phyloP scores from a whole-genome alignment of 2,888 invertebrate species.

The Leptothorax acervorum region DNA sequence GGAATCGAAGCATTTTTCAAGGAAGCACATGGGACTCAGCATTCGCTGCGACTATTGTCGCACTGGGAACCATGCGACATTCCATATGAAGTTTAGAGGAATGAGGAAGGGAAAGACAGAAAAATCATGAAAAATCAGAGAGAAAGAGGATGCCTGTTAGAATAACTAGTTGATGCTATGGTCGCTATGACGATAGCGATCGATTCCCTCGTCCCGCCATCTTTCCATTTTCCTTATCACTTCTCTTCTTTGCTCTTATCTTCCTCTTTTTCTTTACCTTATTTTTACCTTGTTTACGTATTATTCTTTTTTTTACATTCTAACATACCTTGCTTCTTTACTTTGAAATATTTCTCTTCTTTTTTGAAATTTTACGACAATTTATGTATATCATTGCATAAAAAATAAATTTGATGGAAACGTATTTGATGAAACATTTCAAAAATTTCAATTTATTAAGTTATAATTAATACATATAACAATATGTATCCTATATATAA shows the following conservation, averaged over 20 bases:
- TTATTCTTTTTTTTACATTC: not conserved
- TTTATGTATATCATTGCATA: not conserved
- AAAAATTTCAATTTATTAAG: not conserved
- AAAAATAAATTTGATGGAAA: not conserved
- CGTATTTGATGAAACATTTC: not conserved
- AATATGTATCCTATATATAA: not conserved
- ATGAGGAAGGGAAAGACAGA: constrained; percentile 11
- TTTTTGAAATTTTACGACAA: not conserved
- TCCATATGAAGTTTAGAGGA: not conserved
- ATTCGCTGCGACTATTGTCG: not conserved
- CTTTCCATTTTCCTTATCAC: not conserved
- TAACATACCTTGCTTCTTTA: not conserved
- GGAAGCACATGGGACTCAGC: too few relatives aligned
- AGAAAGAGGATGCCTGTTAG: constrained; percentile 52
- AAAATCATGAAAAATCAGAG: constrained; percentile 36
- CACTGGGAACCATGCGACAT: not conserved
- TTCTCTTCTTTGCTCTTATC: not conserved
- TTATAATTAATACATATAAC: not conserved
- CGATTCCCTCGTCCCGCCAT: constrained; percentile 72
- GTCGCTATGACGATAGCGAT: constrained; percentile 81
- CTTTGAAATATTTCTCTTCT: not conserved
- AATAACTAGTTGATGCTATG: constrained; percentile 76
- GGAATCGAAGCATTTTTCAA: not conserved
- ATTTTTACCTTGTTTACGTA: not conserved
- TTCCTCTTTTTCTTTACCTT: not conserved